These are phyloP conservation scores for Sphenopsis melanotis DNA, from an alignment of 2,797 vertebrate genomes.

Conservation along the genomic window DNA sequence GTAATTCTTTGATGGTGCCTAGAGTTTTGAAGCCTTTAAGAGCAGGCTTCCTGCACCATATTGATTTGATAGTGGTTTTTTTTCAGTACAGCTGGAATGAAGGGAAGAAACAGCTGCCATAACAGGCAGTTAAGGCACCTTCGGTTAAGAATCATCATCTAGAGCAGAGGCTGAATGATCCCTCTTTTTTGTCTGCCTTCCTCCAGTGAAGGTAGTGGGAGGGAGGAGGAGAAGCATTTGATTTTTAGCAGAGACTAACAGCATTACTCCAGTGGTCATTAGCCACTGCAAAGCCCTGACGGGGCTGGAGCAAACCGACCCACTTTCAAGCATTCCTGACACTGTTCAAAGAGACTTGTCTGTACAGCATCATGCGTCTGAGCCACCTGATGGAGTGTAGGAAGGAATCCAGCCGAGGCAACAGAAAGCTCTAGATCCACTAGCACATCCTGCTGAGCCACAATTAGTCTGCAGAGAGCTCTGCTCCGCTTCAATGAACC, in stretches of 20 bases:
- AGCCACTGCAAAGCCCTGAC: background rate
- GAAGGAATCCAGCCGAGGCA: background rate
- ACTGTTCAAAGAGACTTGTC: background rate
- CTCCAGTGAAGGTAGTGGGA: background rate
- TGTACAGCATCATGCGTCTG: background rate
- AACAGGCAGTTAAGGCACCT: background rate
- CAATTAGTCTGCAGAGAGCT: background rate
- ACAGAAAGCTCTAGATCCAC: background rate
- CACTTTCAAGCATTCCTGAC: background rate
- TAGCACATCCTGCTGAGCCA: background rate
- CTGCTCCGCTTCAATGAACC: background rate
- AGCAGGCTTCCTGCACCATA: background rate
- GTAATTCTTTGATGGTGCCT: conserved; percentile 19
- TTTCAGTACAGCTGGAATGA: background rate
- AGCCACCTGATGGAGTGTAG: background rate
- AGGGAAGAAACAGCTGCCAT: background rate
- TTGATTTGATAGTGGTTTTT: background rate
- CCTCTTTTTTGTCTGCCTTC: background rate
- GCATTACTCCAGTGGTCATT: background rate
- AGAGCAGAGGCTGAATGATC: background rate
- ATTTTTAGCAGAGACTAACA: background rate
- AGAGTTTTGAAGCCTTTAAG: conserved; percentile 50
- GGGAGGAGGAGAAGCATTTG: background rate
- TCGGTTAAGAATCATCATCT: background rate
- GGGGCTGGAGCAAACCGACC: background rate